A percentile compares a stretch with the other conserved stretches of the same genome.
phyloP scores from a whole-genome alignment of 2,113 vertebrate species.

The Mungos mungo region DNA sequence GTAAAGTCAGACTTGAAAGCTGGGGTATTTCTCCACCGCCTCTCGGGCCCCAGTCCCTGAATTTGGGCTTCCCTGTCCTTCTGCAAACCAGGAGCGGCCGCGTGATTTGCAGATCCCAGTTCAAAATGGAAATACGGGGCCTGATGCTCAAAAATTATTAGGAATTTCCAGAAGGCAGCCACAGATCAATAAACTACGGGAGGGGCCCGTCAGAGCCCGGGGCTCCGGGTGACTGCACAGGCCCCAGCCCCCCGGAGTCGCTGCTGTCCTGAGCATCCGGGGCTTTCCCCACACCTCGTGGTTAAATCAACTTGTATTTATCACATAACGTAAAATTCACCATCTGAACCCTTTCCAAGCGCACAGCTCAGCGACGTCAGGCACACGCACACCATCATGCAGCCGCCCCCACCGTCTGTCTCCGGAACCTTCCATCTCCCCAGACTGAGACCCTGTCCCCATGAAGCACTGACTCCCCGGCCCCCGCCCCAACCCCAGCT shows the following conservation, averaged over 20 bases:
- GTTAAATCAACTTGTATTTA: neutral
- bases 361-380: neutral
- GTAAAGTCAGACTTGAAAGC: neutral
- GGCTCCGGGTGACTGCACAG: neutral
- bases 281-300: neutral
- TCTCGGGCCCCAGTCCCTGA: neutral
- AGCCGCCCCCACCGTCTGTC: neutral
- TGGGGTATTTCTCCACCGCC: neutral
- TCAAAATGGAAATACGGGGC: neutral
- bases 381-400: accelerated
- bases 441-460: neutral
- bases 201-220: neutral
- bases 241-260: neutral
- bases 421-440: neutral
- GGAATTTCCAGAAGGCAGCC: neutral
- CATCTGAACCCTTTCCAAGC: neutral
- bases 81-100: neutral
- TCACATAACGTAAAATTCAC: neutral
- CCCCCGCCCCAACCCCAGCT: neutral
- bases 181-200: neutral
- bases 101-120: neutral
- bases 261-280: neutral
- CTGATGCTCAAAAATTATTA: neutral
- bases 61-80: neutral
- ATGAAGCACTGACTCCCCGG: neutral